Conservation (phyloP, 1,140 invertebrate species). For the Neocloeon triangulifer region DNA sequence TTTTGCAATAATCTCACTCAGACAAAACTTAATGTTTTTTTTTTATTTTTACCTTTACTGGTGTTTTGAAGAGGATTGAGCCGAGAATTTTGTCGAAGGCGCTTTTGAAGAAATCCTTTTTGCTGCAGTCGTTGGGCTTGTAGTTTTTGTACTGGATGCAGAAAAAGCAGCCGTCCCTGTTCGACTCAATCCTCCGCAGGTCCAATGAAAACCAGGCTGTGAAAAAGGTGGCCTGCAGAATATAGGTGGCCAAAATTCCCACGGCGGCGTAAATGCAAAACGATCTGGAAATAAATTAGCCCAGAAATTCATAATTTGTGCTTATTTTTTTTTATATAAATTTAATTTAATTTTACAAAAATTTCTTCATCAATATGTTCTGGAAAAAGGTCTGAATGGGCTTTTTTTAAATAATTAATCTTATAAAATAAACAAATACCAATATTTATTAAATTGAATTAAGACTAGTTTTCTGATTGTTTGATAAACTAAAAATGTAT, state of each 20-base stretch:
- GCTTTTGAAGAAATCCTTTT: conserved; percentile 19
- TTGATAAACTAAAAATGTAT: too few species aligned
- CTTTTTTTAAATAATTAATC: too few species aligned
- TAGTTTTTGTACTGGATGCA: conserved; percentile 35
- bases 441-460: too few species aligned
- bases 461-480: too few species aligned
- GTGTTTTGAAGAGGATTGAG: conserved; percentile 29
- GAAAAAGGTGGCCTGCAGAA: conserved; percentile 55
- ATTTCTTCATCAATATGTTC: conserved; percentile 1
- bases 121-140: conserved; percentile 17
- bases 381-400: too few species aligned
- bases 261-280: conserved; percentile 52
- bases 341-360: conserved; percentile 3
- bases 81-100: conserved; percentile 29
- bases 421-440: too few species aligned
- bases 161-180: conserved; percentile 37
- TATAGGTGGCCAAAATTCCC: conserved; percentile 45
- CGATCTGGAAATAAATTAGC: conserved; percentile 27
- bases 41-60: conserved; percentile 26
- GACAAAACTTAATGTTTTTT: too few species aligned
- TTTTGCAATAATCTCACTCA: not conserved
- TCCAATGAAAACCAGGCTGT: conserved; percentile 51
- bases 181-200: conserved; percentile 30
- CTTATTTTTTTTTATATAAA: conserved; percentile 3
- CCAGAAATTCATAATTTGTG: conserved; percentile 5